These are phyloP conservation scores for Drosophila albomicans DNA, from an alignment of 1,140 invertebrate genomes.

Conservation along the genomic window DNA sequence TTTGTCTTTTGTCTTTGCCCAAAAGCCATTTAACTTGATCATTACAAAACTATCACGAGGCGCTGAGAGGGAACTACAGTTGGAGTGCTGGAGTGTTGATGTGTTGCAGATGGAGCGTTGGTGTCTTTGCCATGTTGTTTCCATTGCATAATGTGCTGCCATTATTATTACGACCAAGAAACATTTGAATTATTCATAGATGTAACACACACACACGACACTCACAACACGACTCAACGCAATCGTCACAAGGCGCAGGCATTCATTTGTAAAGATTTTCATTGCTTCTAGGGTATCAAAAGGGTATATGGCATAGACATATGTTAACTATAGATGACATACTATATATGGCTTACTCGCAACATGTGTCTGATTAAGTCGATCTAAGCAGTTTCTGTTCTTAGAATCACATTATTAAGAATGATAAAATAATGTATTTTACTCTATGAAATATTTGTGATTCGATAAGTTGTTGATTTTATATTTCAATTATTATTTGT, in stretches of 20 bases:
- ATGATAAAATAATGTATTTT: too few species aligned
- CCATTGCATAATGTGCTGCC: slow-evolving; percentile 43
- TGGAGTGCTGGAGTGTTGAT: slow-evolving; percentile 14
- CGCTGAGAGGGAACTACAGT: slow-evolving; percentile 11
- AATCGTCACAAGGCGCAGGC: slow-evolving; percentile 43
- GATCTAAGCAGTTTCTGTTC: too few species aligned
- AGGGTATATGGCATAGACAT: neutral
- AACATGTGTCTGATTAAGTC: too few species aligned
- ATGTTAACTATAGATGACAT: too few species aligned
- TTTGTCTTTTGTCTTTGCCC: slow-evolving; percentile 50
- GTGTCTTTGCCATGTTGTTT: slow-evolving; percentile 21
- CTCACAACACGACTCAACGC: slow-evolving; percentile 7
- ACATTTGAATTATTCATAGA: slow-evolving; percentile 77
- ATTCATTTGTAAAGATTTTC: slow-evolving; percentile 42
- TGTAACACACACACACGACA: slow-evolving; percentile 17
- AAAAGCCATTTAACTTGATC: slow-evolving; percentile 79
- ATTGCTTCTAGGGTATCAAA: slow-evolving; percentile 16
- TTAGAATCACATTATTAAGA: too few species aligned
- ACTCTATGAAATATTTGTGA: neutral
- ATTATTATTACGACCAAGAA: slow-evolving; percentile 58
- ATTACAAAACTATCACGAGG: slow-evolving; percentile 78
- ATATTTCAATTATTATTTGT: neutral
- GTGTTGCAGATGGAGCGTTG: slow-evolving; percentile 1
- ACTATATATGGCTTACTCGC: too few species aligned
- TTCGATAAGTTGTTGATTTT: neutral